Evolutionary conservation across 1,140 invertebrate species (phyloP), one percentile per base, ranked within the genome.

Genomic region (Vanessa tameamea): DNA sequence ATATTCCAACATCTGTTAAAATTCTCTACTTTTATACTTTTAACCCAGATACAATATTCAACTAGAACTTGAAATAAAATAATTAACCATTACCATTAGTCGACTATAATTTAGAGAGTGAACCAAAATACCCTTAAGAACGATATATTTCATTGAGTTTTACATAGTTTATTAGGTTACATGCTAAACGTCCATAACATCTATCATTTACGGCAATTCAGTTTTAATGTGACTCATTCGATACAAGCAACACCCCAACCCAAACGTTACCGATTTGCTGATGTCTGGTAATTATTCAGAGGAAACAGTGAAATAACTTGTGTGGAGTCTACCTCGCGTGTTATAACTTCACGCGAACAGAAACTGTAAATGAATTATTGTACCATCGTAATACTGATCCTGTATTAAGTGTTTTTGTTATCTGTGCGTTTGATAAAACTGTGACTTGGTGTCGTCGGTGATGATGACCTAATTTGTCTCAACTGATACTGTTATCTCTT

Each of bases 291-390:
- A 55, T 55, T 55, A 55, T 55, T 55, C 16, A 16, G 16, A 51
- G 48, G 48, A 55, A 55, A 55, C 16, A 23, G n/a, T 20, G n/a
- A 20, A 55, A 51, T 51, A 51, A 55, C 53, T 55, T 55, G 53
- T 55, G 53, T 55, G 53, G n/a, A 55, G n/a, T 55, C 9, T 20
- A 43, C 37, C 37, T 55, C 53, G 53, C n/a, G 53, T 55, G 53
- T 16, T 51, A 6, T 23, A 16, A 3, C 53, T 55, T 55, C 53
- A 55, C 53, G 53, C 15, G 15, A 51, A 20, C 16, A 11, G 16
- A 55, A 55, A 55, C n/a, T 23, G 9, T 16, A 55, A 16, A 55
- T 20, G 53, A 20, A 55, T 55, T 55, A 55, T 55, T 55, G n/a
- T 16, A n/a, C n/a, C 16, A 55, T 55, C 53, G 53, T 55, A 16